Percentiles rank a stretch among this genome's conserved stretches.
These are phyloP conservation scores for Manduca sexta DNA, from an alignment of 1,140 invertebrate genomes.

Conservation along the genomic window DNA sequence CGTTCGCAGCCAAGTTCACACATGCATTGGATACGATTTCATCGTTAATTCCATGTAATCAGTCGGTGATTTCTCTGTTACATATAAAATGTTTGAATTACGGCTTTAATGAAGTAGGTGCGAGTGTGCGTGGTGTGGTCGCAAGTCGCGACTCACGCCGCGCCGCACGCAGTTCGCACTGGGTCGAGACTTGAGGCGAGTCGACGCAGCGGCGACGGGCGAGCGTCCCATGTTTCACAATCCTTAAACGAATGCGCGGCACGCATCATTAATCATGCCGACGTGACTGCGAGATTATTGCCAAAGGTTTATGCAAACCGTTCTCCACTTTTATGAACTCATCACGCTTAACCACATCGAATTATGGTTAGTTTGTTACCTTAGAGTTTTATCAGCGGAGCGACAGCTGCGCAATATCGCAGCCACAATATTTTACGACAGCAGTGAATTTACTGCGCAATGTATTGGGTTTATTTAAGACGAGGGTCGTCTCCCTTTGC, in stretches of 20 bases:
- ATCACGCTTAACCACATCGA: constrained; percentile 57
- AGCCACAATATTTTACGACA: constrained; percentile 50
- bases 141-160: too few relatives aligned
- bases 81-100: constrained; percentile 9
- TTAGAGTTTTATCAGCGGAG: constrained; percentile 20
- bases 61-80: constrained; percentile 6
- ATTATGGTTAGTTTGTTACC: constrained; percentile 36
- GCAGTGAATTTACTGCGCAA: constrained; percentile 43
- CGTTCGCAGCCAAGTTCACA: too few relatives aligned
- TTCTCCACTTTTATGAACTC: constrained; percentile 37
- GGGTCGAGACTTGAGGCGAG: too few relatives aligned
- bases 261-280: constrained; percentile 29
- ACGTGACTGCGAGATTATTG: constrained; percentile 29
- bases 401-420: constrained; percentile 45
- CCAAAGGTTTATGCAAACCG: constrained; percentile 33
- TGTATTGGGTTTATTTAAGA: constrained; percentile 32
- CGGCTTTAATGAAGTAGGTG: constrained; percentile 4
- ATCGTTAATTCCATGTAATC: constrained; percentile 9
- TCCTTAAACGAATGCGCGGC: constrained; percentile 13
- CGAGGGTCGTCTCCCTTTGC: constrained; percentile 43
- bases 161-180: too few relatives aligned
- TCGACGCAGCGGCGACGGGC: too few relatives aligned
- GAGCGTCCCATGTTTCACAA: constrained; percentile 21
- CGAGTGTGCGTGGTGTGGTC: too few relatives aligned
- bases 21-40: not conserved